Base-by-base conservation (phyloP, 1,140 invertebrate genomes). In the Mactra quadrangularis region DNA sequence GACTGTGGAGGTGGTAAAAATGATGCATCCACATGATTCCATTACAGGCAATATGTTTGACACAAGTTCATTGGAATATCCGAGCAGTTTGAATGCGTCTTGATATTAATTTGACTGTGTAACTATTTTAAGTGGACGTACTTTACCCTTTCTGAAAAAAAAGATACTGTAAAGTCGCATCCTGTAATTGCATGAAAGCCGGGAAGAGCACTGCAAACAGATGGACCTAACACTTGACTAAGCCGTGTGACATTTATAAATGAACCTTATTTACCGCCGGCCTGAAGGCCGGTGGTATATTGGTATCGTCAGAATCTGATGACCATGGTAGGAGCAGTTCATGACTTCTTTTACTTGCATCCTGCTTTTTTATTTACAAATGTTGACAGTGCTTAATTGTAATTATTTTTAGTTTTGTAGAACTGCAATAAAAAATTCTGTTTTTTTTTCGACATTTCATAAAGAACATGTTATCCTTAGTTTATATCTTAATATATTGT, bases 181-280 rank as follows among this genome's bases (percentile, higher is more conserved):
- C 78, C 78, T 31, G 78, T 72, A 47, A 57, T 72, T 33, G 78
- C 62, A 71, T 81, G 78, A 13, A 81, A 33, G 3, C 47, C 78
- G 31, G 78, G 66, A 11, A 81, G 38, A 25, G 78, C 78, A 19
- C 72, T n/a, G 29, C 64, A 71, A 19, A 81, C 4, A 57, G 3
- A 17, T 1, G 13, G 53, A 13, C 66, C 78, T 35, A 81, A 22
- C 13, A 52, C 31, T 25, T 31, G 17, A 19, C 35, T 53, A 11
- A 81, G 25, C 22, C 45, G 25, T 6, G 15, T 70, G n/a, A 81
- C 47, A 33, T 71, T 45, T 55, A 70, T 60, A 53, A 4, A 81
- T 53, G 47, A 15, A 15, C 78, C 57, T n/a, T 52, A n/a, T n/a
- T n/a, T n/a, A n/a, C n/a, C n/a, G n/a, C n/a, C n/a, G n/a, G n/a